A percentile compares a stretch with the other conserved stretches of the same genome.
Conservation (phyloP, 37 sponge, comb jelly and placozoan genomes). For the Ephydatia muelleri region DNA sequence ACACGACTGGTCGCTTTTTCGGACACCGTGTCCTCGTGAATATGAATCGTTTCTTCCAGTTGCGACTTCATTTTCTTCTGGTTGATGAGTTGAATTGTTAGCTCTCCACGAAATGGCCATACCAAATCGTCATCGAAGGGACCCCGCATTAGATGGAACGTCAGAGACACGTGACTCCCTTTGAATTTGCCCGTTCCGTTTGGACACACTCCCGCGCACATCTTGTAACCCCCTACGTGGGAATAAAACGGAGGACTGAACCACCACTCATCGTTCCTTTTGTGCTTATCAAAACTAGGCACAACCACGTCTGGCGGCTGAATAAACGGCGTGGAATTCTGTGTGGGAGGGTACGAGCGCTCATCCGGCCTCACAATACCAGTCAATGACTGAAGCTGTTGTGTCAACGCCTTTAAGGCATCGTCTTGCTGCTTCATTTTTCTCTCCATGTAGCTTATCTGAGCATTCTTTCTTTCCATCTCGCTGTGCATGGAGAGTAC, state of each 20-base stretch:
- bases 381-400: not conserved
- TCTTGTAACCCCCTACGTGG: slow-evolving; percentile 24
- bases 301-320: slow-evolving; percentile 39
- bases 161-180: slow-evolving; percentile 34
- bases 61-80: slow-evolving; percentile 9
- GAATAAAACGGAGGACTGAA: slow-evolving; percentile 33
- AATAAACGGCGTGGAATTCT: slow-evolving; percentile 7
- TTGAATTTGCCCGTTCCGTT: slow-evolving; percentile 24
- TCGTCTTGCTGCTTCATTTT: slow-evolving; percentile 14
- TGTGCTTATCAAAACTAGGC: slow-evolving; percentile 20
- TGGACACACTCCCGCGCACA: slow-evolving; percentile 46
- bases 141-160: slow-evolving; percentile 38
- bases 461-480: not conserved
- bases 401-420: slow-evolving; percentile 3
- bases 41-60: slow-evolving; percentile 19
- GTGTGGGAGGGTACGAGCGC: not conserved
- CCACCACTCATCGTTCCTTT: slow-evolving; percentile 18
- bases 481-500: not conserved
- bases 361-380: slow-evolving; percentile 26
- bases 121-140: slow-evolving; percentile 26
- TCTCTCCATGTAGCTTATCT: not conserved
- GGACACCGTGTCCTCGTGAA: slow-evolving; percentile 3
- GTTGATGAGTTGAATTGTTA: slow-evolving; percentile 24
- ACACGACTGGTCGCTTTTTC: slow-evolving; percentile 23
- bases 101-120: slow-evolving; percentile 41